Percentiles rank a stretch among this genome's conserved stretches.
Evolutionary conservation across 2,113 vertebrate species (phyloP).

Genomic region (Pachycephala philippinensis): DNA sequence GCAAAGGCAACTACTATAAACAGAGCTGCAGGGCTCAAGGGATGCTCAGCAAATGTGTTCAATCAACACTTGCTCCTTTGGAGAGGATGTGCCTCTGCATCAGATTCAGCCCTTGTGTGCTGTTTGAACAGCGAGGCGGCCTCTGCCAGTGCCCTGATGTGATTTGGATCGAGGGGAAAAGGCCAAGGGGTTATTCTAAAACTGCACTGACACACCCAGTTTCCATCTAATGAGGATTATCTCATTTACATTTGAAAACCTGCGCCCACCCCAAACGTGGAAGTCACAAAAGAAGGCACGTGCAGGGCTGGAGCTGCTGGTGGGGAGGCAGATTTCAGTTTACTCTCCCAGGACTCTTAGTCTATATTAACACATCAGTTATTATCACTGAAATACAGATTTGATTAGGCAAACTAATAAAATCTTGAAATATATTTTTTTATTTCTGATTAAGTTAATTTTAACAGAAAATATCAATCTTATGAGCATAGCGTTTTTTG

Average conservation of each 20-base stretch:
- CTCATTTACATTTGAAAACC: conserved; percentile 30
- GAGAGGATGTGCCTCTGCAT: conserved; percentile 35
- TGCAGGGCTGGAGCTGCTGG: background rate
- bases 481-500: background rate
- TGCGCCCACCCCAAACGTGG: background rate
- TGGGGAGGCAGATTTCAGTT: background rate
- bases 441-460: background rate
- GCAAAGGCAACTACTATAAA: conserved; percentile 19
- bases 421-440: background rate
- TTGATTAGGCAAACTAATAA: background rate
- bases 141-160: background rate
- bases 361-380: background rate
- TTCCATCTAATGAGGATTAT: background rate
- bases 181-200: background rate
- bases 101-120: background rate
- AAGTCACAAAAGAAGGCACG: background rate
- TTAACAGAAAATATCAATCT: background rate
- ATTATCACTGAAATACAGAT: background rate
- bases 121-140: background rate
- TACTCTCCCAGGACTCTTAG: background rate
- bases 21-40: conserved; percentile 3
- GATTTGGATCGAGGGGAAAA: background rate
- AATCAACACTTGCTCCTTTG: conserved; percentile 29
- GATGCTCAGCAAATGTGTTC: conserved; percentile 32
- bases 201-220: background rate